Evolutionary conservation across 53 echinoderm and acorn worm genomes (phyloP), one percentile per base, ranked within the genome.

Genomic region (Hippasteria phrygiana): DNA sequence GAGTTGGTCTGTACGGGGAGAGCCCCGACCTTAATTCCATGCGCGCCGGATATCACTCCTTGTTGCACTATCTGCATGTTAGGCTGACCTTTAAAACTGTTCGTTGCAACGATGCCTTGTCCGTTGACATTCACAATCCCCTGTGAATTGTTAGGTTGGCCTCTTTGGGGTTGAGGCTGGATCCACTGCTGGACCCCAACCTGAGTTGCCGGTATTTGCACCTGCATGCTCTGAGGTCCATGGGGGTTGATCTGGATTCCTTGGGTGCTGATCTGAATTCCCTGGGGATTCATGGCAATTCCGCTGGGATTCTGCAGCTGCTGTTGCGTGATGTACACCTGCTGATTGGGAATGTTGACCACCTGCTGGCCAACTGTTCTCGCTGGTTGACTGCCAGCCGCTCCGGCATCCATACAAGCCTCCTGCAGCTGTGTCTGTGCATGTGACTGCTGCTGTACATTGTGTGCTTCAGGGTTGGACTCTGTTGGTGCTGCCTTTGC

Each of bases 181-280:
- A 85, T 71, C 87, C 87, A 87, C 33, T 74, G 87, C 36, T 92
- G 88, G 51, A 64, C 87, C 39, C 80, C 80, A 32, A 87, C 89
- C 47, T 88, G 92, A 84, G 75, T 43, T n/a, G 82, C 4, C 37
- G 92, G 88, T 53, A 88, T 82, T 39, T 92, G 92, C 55, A 92
- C 71, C 20, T 75, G 55, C 13, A 89, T 92, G 42, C 75, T 75
- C 70, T 92, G 84, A 36, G 76, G 43, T 1, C 90, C 78, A 18
- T 92, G 92, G 5, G 90, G 90, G 53, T 50, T 38, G 14, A 71
- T 71, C 71, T 70, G 85, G 51, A 85, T 71, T 85, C 85, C 85
- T 41, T 83, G 83, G 39, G 83, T 69, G 50, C 53, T 54, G 37
- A 85, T 69, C 53, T 70, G 85, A 46, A 85, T 71, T 36, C 64